Conservation (phyloP, 1,140 invertebrate genomes). For the Melipona quadrifasciata region DNA sequence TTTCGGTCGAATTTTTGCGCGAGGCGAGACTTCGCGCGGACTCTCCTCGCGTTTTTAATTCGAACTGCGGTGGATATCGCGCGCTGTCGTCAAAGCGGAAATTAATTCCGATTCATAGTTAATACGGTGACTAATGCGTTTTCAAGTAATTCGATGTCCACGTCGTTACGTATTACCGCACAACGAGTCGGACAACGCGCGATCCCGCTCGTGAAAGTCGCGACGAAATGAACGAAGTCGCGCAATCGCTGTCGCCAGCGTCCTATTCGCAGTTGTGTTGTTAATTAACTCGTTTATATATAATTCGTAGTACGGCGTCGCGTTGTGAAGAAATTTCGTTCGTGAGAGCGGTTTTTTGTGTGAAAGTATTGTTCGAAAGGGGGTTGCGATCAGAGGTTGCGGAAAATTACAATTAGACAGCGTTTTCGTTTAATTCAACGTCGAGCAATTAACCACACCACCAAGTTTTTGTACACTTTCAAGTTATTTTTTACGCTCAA, state of each 20-base stretch:
- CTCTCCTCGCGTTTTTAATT: not conserved
- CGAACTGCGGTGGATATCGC: not conserved
- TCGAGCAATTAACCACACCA: no score
- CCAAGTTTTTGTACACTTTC: no score
- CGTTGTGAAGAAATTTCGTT: no score
- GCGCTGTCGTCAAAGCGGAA: not conserved
- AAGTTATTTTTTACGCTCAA: no score
- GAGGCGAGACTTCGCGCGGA: not conserved
- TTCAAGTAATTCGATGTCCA: constrained; percentile 33
- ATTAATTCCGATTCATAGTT: constrained; percentile 44
- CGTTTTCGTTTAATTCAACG: no score
- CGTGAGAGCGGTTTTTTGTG: no score
- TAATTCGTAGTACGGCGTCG: not conserved
- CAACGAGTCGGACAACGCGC: not conserved
- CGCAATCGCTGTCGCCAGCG: no score
- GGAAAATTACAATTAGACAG: no score
- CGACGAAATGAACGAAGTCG: not conserved
- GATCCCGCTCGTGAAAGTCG: constrained; percentile 9
- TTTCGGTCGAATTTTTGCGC: not conserved
- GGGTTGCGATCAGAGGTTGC: no score
- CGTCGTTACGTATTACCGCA: not conserved
- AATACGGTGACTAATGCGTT: constrained; percentile 34
- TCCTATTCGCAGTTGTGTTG: no score
- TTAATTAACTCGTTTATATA: not conserved
- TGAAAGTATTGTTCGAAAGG: no score